Base-by-base conservation (phyloP, 2,888 invertebrate species). In the Leptothorax acervorum region DNA sequence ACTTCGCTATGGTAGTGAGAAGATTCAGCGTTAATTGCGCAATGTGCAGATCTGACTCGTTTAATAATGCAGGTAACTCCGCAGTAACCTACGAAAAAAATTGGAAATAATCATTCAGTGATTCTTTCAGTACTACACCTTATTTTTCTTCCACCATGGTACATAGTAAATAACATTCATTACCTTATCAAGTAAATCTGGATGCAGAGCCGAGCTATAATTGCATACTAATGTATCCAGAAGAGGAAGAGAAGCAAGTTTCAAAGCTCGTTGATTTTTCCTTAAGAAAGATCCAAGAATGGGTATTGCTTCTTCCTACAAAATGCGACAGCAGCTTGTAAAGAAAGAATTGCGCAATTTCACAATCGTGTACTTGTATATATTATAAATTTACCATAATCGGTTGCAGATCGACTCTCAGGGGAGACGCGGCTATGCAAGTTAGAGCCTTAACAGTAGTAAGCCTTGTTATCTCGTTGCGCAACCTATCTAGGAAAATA, bases 401-500 rank as follows among this genome's bases (percentile, higher is more conserved):
- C 6, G 98, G 97, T 86, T 97, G 96, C 79, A 99, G 95, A 94
- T 98, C 97, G 83, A 99, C 97, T 87, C 97, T 96, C 62, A 99
- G 95, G 0, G 98, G 98, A 1, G 98, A 99, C 0, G 98, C 97
- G 42, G 99, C 99, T 79, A 99, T 98, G 96, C 98, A 98, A 8
- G 98, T 99, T 15, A 99, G 95, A 11, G 99, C 99, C 94, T 99
- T 99, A 0, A 99, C 99, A 3, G 99, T 98, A 5, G 99, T 99
- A 53, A 99, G 96, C 39, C 99, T 96, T 0, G 99, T 99, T 76
- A 99, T 99, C 95, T 99, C 99, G 94, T 99, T 99, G 89, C 97
- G 97, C 79, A 99, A 95, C 90, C 99, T 97, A 94, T 99, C 99
- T 94, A 99, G 95, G 94, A 99, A 98, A 93, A 99, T 97, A 9